These are phyloP conservation scores for Xiphophorus hellerii DNA, from an alignment of 2,113 vertebrate genomes.

Conservation along the genomic window DNA sequence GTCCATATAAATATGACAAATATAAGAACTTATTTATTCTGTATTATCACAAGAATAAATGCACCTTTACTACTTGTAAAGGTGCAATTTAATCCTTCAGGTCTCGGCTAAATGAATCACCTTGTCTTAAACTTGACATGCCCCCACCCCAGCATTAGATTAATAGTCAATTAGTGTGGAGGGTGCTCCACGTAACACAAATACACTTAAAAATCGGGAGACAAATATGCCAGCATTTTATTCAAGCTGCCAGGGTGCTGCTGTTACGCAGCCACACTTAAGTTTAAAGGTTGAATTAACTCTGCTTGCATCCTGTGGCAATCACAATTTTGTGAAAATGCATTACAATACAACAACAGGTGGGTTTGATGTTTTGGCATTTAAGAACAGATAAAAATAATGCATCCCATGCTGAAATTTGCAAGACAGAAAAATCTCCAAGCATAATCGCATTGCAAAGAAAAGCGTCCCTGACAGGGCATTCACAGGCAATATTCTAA, in stretches of 20 bases:
- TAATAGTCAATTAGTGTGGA: background rate
- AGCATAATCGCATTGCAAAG: slow-evolving; percentile 51
- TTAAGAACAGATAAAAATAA: slow-evolving; percentile 20
- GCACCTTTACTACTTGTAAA: no score
- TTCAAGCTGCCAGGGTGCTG: background rate
- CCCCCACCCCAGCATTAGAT: no score
- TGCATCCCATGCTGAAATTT: slow-evolving; percentile 29
- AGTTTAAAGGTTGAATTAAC: slow-evolving; percentile 23
- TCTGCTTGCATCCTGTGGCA: slow-evolving; percentile 21
- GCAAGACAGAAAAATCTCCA: slow-evolving; percentile 33
- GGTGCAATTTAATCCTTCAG: no score
- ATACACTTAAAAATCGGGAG: no score
- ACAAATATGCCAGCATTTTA: background rate
- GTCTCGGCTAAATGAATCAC: no score
- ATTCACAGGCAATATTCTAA: slow-evolving; percentile 65
- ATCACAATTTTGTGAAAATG: slow-evolving; percentile 11
- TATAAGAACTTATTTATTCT: no score
- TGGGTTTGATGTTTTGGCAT: slow-evolving; percentile 41
- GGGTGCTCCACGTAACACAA: background rate
- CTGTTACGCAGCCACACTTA: slow-evolving; percentile 2
- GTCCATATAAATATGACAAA: no score
- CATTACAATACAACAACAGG: slow-evolving; percentile 13
- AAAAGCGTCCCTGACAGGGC: slow-evolving; percentile 54
- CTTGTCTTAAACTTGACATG: no score
- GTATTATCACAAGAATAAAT: no score